Evolutionary conservation across 2,113 vertebrate species (phyloP).

Genomic region (Blennius ocellaris): DNA sequence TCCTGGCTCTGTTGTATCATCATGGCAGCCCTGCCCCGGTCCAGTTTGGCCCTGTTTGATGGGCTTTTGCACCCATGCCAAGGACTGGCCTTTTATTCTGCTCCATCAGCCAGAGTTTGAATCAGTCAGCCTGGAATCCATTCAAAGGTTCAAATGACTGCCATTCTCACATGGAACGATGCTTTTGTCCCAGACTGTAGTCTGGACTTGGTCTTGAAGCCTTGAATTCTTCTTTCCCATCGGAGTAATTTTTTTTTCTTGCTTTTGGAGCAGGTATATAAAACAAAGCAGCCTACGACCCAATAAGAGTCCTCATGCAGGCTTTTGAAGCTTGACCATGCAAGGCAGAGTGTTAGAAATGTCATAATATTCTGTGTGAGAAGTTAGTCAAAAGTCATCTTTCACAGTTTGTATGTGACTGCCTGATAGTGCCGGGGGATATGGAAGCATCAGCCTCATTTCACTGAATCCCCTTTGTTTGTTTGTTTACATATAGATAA

Average conservation of each 20-base stretch:
- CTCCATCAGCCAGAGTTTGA: conserved; percentile 77
- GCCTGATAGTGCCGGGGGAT: conserved; percentile 13
- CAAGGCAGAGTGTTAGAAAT: conserved; percentile 19
- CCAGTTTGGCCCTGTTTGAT: conserved; percentile 77
- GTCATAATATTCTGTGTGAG: conserved; percentile 25
- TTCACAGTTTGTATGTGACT: conserved; percentile 24
- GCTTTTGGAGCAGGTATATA: conserved; percentile 58
- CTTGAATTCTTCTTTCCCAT: conserved; percentile 55
- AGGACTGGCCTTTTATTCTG: conserved; percentile 73
- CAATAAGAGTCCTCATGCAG: conserved; percentile 24
- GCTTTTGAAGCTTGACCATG: conserved; percentile 25
- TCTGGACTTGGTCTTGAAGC: conserved; percentile 64
- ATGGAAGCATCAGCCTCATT: conserved; percentile 10
- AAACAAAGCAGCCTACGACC: conserved; percentile 50
- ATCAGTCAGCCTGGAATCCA: conserved; percentile 75
- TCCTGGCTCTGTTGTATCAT: conserved; percentile 56
- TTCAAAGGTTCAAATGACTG: conserved; percentile 76
- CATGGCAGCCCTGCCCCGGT: conserved; percentile 54
- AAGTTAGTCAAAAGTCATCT: conserved; percentile 22
- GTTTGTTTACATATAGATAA: conserved; percentile 59
- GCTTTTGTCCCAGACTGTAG: conserved; percentile 68
- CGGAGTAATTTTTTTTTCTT: conserved; percentile 57
- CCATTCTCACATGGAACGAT: conserved; percentile 73
- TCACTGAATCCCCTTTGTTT: conserved; percentile 35
- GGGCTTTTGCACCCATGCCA: conserved; percentile 65